Evolutionary conservation across 2,113 vertebrate species (phyloP).

Genomic region (Ammospiza caudacuta): DNA sequence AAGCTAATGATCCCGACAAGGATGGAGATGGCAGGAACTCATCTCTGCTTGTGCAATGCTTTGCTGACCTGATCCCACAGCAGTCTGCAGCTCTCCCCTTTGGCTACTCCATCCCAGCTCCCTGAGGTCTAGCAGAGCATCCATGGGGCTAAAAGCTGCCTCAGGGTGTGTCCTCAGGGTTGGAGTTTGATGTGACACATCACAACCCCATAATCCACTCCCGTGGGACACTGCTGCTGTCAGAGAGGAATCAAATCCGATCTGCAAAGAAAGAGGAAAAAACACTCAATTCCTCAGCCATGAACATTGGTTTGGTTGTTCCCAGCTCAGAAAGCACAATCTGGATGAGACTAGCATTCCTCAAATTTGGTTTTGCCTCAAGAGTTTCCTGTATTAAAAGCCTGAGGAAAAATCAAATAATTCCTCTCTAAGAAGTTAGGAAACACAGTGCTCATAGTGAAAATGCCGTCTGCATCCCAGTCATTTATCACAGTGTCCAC

Average conservation of each 20-base stretch:
- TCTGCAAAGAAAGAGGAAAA: background rate
- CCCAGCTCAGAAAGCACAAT: background rate
- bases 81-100: background rate
- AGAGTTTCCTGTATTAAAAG: background rate
- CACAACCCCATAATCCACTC: background rate
- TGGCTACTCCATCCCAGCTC: background rate
- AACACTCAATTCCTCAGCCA: background rate
- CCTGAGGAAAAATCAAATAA: background rate
- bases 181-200: background rate
- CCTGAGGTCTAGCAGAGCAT: background rate
- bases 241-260: background rate
- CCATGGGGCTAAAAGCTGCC: background rate
- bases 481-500: background rate
- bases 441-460: background rate
- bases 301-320: fast-evolving
- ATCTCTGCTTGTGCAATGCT: fast-evolving
- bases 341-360: background rate
- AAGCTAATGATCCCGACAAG: fast-evolving
- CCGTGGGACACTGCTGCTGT: fast-evolving
- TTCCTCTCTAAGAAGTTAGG: background rate
- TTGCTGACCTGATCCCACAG: background rate
- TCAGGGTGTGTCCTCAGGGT: background rate
- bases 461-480: background rate
- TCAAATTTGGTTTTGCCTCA: background rate
- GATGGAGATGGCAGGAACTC: fast-evolving